phyloP scores from a whole-genome alignment of 2,888 invertebrate genomes.

The Syritta pipiens region DNA sequence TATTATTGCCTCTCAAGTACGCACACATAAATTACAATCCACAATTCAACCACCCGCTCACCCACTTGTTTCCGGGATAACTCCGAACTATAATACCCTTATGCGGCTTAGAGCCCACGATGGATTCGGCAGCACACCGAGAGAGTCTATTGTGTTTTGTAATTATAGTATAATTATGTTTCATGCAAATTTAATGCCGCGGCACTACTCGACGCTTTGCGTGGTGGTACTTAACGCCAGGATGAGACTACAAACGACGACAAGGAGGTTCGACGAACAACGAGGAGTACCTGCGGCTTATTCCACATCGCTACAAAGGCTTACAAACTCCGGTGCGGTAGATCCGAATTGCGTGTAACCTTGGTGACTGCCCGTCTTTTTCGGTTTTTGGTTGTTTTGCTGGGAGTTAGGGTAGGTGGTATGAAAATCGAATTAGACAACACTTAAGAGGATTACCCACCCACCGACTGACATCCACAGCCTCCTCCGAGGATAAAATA shows the following conservation, averaged over 20 bases:
- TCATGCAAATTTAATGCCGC: conserved; percentile 36
- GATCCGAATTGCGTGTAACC: not conserved
- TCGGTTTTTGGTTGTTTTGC: too few relatives aligned
- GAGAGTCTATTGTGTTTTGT: conserved; percentile 22
- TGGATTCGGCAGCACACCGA: not conserved
- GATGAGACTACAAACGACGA: not conserved
- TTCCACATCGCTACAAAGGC: conserved; percentile 4
- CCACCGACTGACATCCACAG: too few relatives aligned
- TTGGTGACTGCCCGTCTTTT: conserved; percentile 7
- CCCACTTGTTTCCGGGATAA: conserved; percentile 19
- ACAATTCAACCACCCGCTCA: not conserved
- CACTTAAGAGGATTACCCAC: too few relatives aligned
- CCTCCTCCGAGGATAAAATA: conserved; percentile 15
- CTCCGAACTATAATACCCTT: conserved; percentile 20
- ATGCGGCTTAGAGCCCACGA: conserved; percentile 7
- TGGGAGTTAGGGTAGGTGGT: conserved; percentile 9
- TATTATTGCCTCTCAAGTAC: conserved; percentile 4
- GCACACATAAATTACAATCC: conserved; percentile 26
- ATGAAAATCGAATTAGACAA: conserved; percentile 34
- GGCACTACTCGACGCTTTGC: not conserved
- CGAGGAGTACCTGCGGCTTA: conserved; percentile 17
- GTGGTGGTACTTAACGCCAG: conserved; percentile 5
- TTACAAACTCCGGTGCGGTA: not conserved
- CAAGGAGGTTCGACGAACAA: not conserved
- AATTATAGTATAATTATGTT: conserved; percentile 46